A percentile compares a stretch with the other conserved stretches of the same genome.
phyloP scores from a whole-genome alignment of 2,797 vertebrate species.

The Apogon hyalosoma region DNA sequence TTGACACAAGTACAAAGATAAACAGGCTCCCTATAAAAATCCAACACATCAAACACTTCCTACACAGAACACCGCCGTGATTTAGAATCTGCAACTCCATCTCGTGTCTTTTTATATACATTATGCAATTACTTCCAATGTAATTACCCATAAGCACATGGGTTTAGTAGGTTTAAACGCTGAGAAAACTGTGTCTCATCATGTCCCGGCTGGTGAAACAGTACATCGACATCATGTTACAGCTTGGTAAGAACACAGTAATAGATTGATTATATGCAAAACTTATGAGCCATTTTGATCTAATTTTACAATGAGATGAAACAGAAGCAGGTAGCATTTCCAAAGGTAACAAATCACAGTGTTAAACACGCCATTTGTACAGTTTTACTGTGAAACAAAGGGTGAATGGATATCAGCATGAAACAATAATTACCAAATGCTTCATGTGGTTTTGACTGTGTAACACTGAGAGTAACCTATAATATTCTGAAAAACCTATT shows the following conservation, averaged over 20 bases:
- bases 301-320: too few species aligned
- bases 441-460: too few species aligned
- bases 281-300: too few species aligned
- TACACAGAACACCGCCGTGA: conserved; percentile 34
- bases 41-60: conserved; percentile 53
- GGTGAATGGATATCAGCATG: too few species aligned
- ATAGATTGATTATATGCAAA: too few species aligned
- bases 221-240: conserved; percentile 16
- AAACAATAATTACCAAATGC: too few species aligned
- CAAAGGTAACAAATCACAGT: too few species aligned
- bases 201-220: conserved; percentile 23
- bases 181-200: conserved; percentile 37
- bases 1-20: conserved; percentile 74
- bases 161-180: conserved; percentile 48
- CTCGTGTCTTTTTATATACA: conserved; percentile 9
- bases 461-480: too few species aligned
- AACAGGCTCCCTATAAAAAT: conserved; percentile 73
- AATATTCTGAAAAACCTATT: too few species aligned
- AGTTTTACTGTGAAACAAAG: too few species aligned
- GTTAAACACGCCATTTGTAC: too few species aligned
- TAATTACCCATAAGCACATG: conserved; percentile 44
- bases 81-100: conserved; percentile 48
- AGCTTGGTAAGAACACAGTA: neutral
- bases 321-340: too few species aligned
- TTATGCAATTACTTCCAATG: conserved; percentile 37